These are phyloP conservation scores for Eubasilissa splendida DNA, from an alignment of 2,888 invertebrate genomes.

Conservation along the genomic window DNA sequence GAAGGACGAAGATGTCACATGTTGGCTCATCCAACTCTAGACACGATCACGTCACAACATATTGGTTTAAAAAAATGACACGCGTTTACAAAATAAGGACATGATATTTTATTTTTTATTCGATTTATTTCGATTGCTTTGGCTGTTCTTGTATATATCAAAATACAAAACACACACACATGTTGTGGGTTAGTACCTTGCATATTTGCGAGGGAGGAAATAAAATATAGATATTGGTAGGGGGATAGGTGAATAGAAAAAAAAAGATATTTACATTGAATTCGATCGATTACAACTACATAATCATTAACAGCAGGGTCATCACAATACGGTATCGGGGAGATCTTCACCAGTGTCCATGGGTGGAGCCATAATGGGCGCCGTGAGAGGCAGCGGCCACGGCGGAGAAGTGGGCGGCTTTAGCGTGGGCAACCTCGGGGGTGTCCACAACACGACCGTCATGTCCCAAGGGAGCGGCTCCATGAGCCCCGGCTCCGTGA, in stretches of 20 bases:
- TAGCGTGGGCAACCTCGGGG: conserved; percentile 61
- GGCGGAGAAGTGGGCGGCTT: conserved; percentile 63
- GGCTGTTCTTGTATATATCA: background rate
- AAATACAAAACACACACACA: background rate
- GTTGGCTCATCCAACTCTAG: no score
- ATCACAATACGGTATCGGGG: background rate
- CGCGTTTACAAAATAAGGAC: no score
- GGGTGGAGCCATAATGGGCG: conserved; percentile 1
- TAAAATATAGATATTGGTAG: background rate
- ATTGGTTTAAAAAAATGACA: no score
- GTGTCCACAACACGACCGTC: conserved; percentile 60
- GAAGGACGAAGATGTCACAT: no score
- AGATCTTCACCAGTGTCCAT: conserved; percentile 10
- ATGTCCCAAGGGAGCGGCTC: conserved; percentile 49
- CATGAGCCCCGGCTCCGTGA: conserved; percentile 26
- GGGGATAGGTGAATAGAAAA: background rate
- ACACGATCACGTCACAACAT: no score
- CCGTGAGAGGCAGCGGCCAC: conserved; percentile 40
- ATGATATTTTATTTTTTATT: background rate
- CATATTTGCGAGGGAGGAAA: no score
- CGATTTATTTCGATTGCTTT: conserved; percentile 23
- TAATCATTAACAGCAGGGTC: background rate
- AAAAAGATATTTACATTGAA: background rate
- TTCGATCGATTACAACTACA: conserved; percentile 7
- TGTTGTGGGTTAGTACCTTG: background rate